A percentile compares a stretch with the other conserved stretches of the same genome.
Evolutionary conservation across 2,888 invertebrate species (phyloP).

Genomic region (Tachystola acroxantha): DNA sequence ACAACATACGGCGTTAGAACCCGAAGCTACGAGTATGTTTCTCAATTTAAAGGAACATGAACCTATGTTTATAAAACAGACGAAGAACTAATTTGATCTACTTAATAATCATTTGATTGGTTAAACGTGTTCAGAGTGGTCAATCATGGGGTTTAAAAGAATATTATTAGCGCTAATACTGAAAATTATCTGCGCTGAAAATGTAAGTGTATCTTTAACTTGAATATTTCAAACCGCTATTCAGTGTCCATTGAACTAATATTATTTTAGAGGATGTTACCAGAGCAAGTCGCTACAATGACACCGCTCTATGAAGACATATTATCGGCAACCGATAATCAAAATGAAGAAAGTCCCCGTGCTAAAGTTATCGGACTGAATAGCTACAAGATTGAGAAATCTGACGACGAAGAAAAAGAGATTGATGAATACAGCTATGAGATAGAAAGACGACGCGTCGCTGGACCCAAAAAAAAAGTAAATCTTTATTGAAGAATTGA

Average conservation of each 20-base stretch:
- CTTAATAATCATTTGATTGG: slow-evolving; percentile 25
- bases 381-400: slow-evolving; percentile 28
- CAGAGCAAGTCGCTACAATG: slow-evolving; percentile 28
- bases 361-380: slow-evolving; percentile 31
- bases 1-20: slow-evolving; percentile 28
- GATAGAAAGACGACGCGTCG: slow-evolving; percentile 18
- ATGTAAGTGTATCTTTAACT: slow-evolving; percentile 27
- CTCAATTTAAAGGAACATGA: slow-evolving; percentile 34
- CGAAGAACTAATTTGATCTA: slow-evolving; percentile 8
- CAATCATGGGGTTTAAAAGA: slow-evolving; percentile 38
- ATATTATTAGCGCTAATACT: slow-evolving; percentile 29
- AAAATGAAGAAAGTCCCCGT: slow-evolving; percentile 19
- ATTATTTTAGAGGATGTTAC: slow-evolving; percentile 42
- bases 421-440: slow-evolving; percentile 27
- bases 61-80: slow-evolving; percentile 45
- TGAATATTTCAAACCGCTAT: background rate
- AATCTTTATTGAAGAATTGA: too few relatives aligned
- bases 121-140: slow-evolving; percentile 22
- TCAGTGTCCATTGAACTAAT: too few relatives aligned
- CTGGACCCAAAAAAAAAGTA: slow-evolving; percentile 6
- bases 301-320: slow-evolving; percentile 21
- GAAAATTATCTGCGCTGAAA: slow-evolving; percentile 32
- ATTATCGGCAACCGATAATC: slow-evolving; percentile 13
- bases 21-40: too few relatives aligned
- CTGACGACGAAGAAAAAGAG: slow-evolving; percentile 34